Evolutionary conservation across 2,797 vertebrate species (phyloP).

Genomic region (Catostomus latipinnis): DNA sequence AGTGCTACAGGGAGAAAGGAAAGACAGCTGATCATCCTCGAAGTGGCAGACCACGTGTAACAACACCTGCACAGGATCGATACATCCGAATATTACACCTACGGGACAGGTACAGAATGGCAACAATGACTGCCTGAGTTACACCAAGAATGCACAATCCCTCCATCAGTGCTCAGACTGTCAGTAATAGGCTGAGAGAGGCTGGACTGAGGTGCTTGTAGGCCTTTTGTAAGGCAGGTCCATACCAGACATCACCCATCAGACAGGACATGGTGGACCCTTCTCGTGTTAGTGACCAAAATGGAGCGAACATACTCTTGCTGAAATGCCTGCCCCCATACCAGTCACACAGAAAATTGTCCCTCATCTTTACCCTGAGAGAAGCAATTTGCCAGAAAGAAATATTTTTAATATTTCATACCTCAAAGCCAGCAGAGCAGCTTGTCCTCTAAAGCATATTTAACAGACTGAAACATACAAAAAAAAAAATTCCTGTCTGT

Average conservation of each 20-base stretch:
- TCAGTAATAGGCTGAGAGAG: no score
- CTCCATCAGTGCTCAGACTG: no score
- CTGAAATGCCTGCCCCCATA: conserved; percentile 34
- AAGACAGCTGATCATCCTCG: no score
- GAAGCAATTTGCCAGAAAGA: conserved; percentile 36
- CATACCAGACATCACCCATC: conserved; percentile 6
- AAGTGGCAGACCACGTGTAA: no score
- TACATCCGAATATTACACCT: no score
- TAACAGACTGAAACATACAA: conserved; percentile 41
- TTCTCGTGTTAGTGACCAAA: conserved; percentile 18
- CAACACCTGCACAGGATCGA: no score
- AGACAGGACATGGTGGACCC: conserved; percentile 7
- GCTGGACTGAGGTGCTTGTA: no score
- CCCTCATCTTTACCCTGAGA: conserved; percentile 27
- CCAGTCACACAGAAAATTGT: conserved; percentile 38
- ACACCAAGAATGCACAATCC: no score
- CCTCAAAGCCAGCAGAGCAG: conserved; percentile 46
- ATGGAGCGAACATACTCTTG: conserved; percentile 3
- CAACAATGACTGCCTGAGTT: no score
- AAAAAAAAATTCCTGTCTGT: conserved; percentile 9
- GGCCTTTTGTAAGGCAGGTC: no score
- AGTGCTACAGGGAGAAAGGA: no score
- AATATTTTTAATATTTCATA: conserved; percentile 38
- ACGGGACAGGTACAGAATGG: no score
- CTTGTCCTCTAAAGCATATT: conserved; percentile 53